Evolutionary conservation across 2,888 invertebrate species (phyloP), one percentile per base, ranked within the genome.

Genomic region (Lasioglossum vierecki): DNA sequence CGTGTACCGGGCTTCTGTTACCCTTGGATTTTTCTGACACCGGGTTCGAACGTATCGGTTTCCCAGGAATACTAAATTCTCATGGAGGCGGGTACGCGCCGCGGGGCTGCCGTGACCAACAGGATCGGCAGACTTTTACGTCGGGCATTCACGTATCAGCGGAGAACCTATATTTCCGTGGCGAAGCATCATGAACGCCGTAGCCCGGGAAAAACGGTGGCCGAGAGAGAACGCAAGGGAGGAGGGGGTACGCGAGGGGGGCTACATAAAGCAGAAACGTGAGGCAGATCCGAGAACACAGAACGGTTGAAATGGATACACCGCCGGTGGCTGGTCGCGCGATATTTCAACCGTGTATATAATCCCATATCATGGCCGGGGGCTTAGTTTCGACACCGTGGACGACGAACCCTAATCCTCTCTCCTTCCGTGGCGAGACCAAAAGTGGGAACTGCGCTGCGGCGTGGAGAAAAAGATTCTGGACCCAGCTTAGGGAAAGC

Each of bases 351-450:
- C 89, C 92, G 90, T 86, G 90, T 89, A 89, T 88, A 91, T 94
- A 94, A 94, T 94, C 92, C 93, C 90, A 88, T 94, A 94, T 94
- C 94, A 94, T 92, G 92, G 88, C 88, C 87, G 87, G 82, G 85
- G 89, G 93, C 92, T 94, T 93, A 94, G 90, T 91, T 91, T 91
- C 92, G 93, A 93, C 93, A 92, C 91, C 92, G 89, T 89, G 88
- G 89, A 91, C 92, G 91, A 89, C 87, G 82, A 83, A 80, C 90
- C 88, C 87, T 93, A 93, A 94, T 94, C 93, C 93, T 86, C 87
- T 71, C 82, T 88, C 89, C 88, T 88, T 88, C 78, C 82, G 78
- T 81, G 49, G 71, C 86, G 86, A 66, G 81, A 78, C 79, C 86
- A 82, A 89, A 88, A 88, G 88, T 84, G 79, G 80, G 81, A 82